Base-by-base conservation (phyloP, 2,888 invertebrate species). In the Orthosia incerta region DNA sequence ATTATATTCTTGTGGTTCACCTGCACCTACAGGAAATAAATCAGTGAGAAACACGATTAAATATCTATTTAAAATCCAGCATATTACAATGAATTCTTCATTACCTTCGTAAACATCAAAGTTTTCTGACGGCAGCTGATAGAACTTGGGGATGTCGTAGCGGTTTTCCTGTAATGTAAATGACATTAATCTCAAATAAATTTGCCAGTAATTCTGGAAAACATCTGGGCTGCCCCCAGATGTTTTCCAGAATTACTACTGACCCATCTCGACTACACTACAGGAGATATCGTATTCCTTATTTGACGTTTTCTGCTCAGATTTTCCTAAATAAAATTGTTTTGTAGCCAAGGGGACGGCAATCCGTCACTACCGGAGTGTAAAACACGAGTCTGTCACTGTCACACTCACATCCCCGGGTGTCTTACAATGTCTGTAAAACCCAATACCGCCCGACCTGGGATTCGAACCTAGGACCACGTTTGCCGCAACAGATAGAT, bases 81-180 rank as follows among this genome's bases (percentile, higher is more conserved):
- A 3, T 46, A 3, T 13, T 26, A 1, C 9, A 66, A 45, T 13
- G 1, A 67, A 26, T 18, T 51, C 0, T 57, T 60, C 75, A 76
- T 84, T 88, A 94, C 94, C 93, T 86, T 87, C 90, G 78, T 92
- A 93, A 45, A 89, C 87, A 60, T 88, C 85, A 73, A 86, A 85
- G 65, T 88, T 89, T 79, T 92, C 93, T 46, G 87, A 74, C 60
- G 94, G 92, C 62, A 93, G 70, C 74, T 92, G 90, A 85, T 95
- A 95, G 67, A 93, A 88, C 77, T 96, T 96, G 31, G 96, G 96
- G 72, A 96, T 96, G 80, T 96, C 95, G 67, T 87, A 96, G 50
- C 92, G 93, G 74, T 95, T 95, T 89, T 92, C 93, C 96, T 96
- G 89, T 26, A 23, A 91, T 59, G 12, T 31, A 63, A 51, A 0